Conservation (phyloP, 2,888 invertebrate genomes). For the Xanthorhoe spadicearia region DNA sequence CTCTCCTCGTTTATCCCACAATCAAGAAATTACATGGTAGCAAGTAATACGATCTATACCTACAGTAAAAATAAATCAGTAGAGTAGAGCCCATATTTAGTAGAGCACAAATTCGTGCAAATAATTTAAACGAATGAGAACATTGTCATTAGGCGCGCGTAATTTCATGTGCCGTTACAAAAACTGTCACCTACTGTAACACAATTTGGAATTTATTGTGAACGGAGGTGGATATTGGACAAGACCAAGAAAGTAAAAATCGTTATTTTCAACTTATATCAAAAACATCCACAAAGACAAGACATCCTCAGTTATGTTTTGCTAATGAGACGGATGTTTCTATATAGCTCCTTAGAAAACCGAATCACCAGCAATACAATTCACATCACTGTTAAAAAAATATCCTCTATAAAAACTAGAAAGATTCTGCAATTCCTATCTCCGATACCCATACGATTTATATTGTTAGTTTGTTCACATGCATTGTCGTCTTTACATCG, state of each 20-base stretch:
- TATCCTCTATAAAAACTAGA: constrained; percentile 10
- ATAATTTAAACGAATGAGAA: constrained; percentile 13
- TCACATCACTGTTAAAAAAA: neutral
- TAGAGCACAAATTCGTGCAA: constrained; percentile 16
- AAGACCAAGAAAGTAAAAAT: constrained; percentile 16
- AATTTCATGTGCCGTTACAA: constrained; percentile 56
- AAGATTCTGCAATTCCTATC: constrained; percentile 36
- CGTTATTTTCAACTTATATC: neutral
- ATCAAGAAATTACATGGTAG: too few relatives aligned
- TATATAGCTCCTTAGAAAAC: too few relatives aligned
- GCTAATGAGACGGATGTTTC: too few relatives aligned
- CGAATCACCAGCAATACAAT: constrained; percentile 1
- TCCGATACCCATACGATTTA: constrained; percentile 25
- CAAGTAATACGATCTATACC: neutral
- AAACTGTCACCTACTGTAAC: constrained; percentile 49
- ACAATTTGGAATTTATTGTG: constrained; percentile 35
- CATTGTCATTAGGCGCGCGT: constrained; percentile 52
- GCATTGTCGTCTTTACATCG: constrained; percentile 63
- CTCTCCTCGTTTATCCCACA: too few relatives aligned
- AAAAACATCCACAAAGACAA: too few relatives aligned
- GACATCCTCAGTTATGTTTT: too few relatives aligned
- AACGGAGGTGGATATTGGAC: constrained; percentile 7
- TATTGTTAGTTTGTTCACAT: constrained; percentile 51
- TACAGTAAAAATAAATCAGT: neutral
- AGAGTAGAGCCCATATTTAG: neutral